A percentile compares a stretch with the other conserved stretches of the same genome.
Conservation (phyloP, 1,140 invertebrate species). For the Sesamia nonagrioides region DNA sequence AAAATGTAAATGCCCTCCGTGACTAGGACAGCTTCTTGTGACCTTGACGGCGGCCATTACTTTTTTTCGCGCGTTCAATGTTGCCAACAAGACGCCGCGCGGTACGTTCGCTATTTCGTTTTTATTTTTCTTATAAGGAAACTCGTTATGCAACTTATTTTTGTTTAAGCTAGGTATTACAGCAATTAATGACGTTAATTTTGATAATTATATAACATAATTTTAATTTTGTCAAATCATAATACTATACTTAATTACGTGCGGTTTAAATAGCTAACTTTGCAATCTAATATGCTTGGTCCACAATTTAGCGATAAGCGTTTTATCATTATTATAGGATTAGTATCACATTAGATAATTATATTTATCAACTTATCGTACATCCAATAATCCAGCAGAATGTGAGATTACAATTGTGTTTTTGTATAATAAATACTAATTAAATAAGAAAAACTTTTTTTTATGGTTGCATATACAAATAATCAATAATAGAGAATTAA, state of each 20-base stretch:
- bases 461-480: no score
- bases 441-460: no score
- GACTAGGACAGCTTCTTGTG: constrained; percentile 86
- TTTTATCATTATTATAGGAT: background rate
- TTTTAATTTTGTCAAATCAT: constrained; percentile 25
- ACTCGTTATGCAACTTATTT: constrained; percentile 78
- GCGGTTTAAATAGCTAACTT: constrained; percentile 28
- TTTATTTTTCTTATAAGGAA: constrained; percentile 75
- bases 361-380: constrained; percentile 36
- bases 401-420: constrained; percentile 14
- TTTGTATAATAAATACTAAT: no score
- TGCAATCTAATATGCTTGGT: constrained; percentile 37
- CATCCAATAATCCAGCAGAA: constrained; percentile 39
- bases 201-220: constrained; percentile 38
- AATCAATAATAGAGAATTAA: no score
- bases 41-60: constrained; percentile 85
- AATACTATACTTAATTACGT: no score
- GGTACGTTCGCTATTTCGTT: constrained; percentile 73
- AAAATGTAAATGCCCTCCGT: constrained; percentile 85
- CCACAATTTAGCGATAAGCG: constrained; percentile 25
- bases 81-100: constrained; percentile 82
- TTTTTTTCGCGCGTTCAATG: constrained; percentile 86
- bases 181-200: constrained; percentile 40
- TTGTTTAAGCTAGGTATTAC: constrained; percentile 44
- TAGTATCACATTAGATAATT: constrained; percentile 39